Conservation (phyloP, 2,113 vertebrate genomes). For the Cinclus mexicanus region DNA sequence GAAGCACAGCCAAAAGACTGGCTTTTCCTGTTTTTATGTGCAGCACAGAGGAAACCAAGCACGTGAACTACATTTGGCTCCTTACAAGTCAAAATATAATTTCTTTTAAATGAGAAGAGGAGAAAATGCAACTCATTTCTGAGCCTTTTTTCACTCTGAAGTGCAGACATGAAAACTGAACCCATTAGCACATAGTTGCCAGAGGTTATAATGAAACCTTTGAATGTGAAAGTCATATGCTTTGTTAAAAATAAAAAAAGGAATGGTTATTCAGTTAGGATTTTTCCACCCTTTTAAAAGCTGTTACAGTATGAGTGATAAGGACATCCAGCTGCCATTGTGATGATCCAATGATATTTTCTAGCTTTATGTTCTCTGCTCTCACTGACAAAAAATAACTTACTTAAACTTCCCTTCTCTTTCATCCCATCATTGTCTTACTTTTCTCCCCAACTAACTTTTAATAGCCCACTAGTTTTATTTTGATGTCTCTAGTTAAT, state of each 20-base stretch:
- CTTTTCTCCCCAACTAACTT: neutral
- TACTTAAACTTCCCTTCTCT: neutral
- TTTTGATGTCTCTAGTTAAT: neutral
- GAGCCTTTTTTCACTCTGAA: slow-evolving; percentile 8
- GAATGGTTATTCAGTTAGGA: neutral
- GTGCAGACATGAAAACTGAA: slow-evolving; percentile 37
- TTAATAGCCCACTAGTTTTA: neutral
- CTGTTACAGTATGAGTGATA: neutral
- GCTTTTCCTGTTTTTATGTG: slow-evolving; percentile 65
- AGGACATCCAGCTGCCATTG: neutral
- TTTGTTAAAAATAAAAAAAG: neutral
- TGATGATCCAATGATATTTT: neutral
- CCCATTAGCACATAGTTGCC: slow-evolving; percentile 16
- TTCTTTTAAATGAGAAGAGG: slow-evolving; percentile 4
- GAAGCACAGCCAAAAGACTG: slow-evolving; percentile 42
- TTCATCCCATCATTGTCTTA: neutral
- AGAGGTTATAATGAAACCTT: slow-evolving; percentile 8
- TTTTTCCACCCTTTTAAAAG: slow-evolving; percentile 1
- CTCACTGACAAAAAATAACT: neutral
- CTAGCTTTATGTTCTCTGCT: neutral
- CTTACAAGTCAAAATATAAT: slow-evolving; percentile 42
- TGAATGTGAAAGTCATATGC: slow-evolving; percentile 8
- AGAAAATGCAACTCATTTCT: slow-evolving; percentile 23
- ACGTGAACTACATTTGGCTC: slow-evolving; percentile 44
- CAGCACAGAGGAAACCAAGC: slow-evolving; percentile 38